phyloP scores from a whole-genome alignment of 2,797 vertebrate species.

The Characodon lateralis region DNA sequence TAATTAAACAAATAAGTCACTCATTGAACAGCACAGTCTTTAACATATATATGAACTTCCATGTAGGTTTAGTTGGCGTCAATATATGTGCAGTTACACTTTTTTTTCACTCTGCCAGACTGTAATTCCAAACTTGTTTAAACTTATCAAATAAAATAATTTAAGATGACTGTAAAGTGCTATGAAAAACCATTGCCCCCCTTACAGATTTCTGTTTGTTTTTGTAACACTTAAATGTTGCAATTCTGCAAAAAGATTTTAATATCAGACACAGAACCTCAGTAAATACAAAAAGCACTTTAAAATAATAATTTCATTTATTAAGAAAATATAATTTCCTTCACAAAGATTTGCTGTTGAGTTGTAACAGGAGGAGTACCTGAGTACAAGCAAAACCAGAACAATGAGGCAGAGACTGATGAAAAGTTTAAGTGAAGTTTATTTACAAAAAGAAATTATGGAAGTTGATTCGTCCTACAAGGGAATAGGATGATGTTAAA shows the following conservation, averaged over 20 bases:
- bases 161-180: slow-evolving; percentile 34
- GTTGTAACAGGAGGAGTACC: too few species aligned
- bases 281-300: background rate
- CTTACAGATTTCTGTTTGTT: slow-evolving; percentile 38
- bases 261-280: background rate
- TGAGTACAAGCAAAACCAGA: too few species aligned
- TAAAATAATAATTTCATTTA: background rate
- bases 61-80: slow-evolving; percentile 63
- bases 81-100: slow-evolving; percentile 49
- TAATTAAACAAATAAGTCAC: slow-evolving; percentile 65
- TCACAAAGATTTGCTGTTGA: too few species aligned
- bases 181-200: slow-evolving; percentile 35
- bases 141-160: slow-evolving; percentile 37
- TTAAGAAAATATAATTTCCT: background rate
- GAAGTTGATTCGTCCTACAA: too few species aligned
- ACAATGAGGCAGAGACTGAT: too few species aligned
- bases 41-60: slow-evolving; percentile 71
- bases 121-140: slow-evolving; percentile 35
- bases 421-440: too few species aligned
- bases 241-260: background rate
- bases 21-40: slow-evolving; percentile 63
- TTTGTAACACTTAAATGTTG: slow-evolving; percentile 28
- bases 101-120: slow-evolving; percentile 23
- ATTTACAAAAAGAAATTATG: too few species aligned
- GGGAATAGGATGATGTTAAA: too few species aligned